Percentiles rank a stretch among this genome's conserved stretches.
Conservation (phyloP, 2,113 vertebrate genomes). For the Orientallactaga bullata region DNA sequence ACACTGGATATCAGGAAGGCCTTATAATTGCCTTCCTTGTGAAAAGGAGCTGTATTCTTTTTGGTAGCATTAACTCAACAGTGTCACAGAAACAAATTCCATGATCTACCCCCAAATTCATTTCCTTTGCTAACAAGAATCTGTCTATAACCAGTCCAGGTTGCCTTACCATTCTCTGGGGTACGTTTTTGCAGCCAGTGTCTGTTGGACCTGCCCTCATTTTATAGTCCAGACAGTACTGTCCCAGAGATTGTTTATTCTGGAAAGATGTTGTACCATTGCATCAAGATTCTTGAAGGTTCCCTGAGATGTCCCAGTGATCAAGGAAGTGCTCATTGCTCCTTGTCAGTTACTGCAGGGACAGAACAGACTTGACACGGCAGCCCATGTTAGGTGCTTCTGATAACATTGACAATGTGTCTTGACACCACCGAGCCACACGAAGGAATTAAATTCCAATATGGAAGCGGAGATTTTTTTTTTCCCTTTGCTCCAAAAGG, state of each 20-base stretch:
- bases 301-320: not conserved
- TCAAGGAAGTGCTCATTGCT: not conserved
- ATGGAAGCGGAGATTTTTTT: slow-evolving; percentile 24
- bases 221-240: not conserved
- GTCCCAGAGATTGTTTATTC: not conserved
- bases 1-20: not conserved
- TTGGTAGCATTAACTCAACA: not conserved
- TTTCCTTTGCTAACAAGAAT: slow-evolving; percentile 52
- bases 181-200: not conserved
- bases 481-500: slow-evolving; percentile 12
- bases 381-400: not conserved
- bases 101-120: not conserved
- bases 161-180: slow-evolving; percentile 19
- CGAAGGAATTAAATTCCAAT: slow-evolving; percentile 49
- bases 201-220: not conserved
- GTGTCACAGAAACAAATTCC: slow-evolving; percentile 15
- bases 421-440: not conserved
- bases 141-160: not conserved
- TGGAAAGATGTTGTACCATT: not conserved
- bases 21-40: not conserved
- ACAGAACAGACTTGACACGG: not conserved
- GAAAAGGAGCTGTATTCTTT: slow-evolving; percentile 29
- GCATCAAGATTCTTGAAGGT: not conserved
- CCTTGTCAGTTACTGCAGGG: not conserved
- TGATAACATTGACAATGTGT: not conserved